Base-by-base conservation (phyloP, 2,113 vertebrate genomes). In the Lampris megalopsis region DNA sequence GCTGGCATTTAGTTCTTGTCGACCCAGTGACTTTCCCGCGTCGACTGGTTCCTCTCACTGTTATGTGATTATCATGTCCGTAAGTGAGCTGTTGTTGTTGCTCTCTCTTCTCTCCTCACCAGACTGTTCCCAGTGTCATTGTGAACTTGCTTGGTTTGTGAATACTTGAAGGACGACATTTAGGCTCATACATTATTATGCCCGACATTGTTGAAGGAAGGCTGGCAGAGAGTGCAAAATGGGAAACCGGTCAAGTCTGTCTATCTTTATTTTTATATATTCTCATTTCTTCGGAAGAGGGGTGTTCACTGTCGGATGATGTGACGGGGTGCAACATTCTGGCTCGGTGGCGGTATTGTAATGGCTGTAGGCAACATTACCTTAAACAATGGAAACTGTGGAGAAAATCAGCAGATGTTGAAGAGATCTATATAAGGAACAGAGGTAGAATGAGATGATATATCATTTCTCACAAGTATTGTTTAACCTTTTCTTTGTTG, bases 111-210 rank as follows among this genome's bases (percentile, higher is more conserved):
- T 83, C 54, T 73, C 65, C 79, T 83, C 52, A 6, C 64, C 56
- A 53, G 50, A 71, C 71, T 76, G 77, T 87, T 88, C 83, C 84
- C 75, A 66, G 73, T 88, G 83, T 87, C 77, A 79, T 83, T 62
- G 84, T 85, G 77, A 77, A 82, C 71, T 63, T 73, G 71, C 65
- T 88, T 71, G 78, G 86, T 86, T 83, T 92, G 87, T 73, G 82
- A 90, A 85, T 93, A 94, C 92, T 93, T 93, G 89, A 93, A 92
- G 81, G 86, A 77, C 77, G 86, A 78, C 65, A 87, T 85, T 88
- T 47, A 79, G 79, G 86, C 75, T 64, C 70, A 82, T 83, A n/a
- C 78, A 48, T 85, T 84, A 85, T 64, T 64, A 88, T 90, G 24
- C 24, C 24, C 24, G 24, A 24, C 24, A 24, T 24, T 24, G 24